Evolutionary conservation across 2,888 invertebrate genomes (phyloP).

Genomic region (Taenaris catops): DNA sequence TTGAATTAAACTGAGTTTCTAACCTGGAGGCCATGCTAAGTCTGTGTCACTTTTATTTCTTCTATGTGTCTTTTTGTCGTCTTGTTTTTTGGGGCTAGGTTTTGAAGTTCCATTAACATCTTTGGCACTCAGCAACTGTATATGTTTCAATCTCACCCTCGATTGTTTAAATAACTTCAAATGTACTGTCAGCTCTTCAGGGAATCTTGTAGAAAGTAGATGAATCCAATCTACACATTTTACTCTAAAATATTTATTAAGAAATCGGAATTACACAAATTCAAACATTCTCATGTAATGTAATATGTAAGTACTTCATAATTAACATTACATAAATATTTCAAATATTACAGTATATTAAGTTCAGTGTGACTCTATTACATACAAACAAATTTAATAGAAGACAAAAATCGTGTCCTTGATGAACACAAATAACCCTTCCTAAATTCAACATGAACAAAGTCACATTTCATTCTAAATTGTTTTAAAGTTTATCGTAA

Average conservation of each 20-base stretch:
- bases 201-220: conserved; percentile 90
- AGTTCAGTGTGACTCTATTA: too few relatives aligned
- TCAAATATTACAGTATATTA: too few relatives aligned
- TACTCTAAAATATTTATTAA: conserved; percentile 54
- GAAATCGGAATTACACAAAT: too few relatives aligned
- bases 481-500: too few relatives aligned
- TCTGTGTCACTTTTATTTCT: conserved; percentile 88
- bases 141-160: conserved; percentile 70
- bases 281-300: too few relatives aligned
- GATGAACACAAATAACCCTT: too few relatives aligned
- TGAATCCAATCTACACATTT: conserved; percentile 96
- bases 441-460: too few relatives aligned
- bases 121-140: conserved; percentile 62
- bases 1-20: not conserved
- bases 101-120: conserved; percentile 58
- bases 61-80: conserved; percentile 79
- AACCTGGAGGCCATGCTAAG: conserved; percentile 82
- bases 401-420: too few relatives aligned
- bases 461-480: too few relatives aligned
- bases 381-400: too few relatives aligned
- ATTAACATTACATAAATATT: too few relatives aligned
- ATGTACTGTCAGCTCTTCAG: conserved; percentile 95
- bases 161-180: conserved; percentile 92
- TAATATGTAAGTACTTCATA: too few relatives aligned
- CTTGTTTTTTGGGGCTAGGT: conserved; percentile 59